Conservation (phyloP, 53 echinoderm and acorn worm genomes). For the Hippasteria phrygiana region DNA sequence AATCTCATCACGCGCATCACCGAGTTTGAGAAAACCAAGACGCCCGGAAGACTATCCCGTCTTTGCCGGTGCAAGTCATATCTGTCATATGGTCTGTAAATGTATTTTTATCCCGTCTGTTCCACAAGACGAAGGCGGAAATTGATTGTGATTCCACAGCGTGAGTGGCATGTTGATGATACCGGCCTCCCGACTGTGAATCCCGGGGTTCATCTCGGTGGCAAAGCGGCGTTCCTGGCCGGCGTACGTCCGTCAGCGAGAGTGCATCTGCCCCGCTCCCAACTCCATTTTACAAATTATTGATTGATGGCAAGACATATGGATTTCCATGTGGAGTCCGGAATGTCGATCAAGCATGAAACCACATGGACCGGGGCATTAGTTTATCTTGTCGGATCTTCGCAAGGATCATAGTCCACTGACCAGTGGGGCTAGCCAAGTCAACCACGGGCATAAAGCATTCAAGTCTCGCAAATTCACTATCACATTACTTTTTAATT, state of each 20-base stretch:
- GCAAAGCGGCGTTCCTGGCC: neutral
- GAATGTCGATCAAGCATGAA: neutral
- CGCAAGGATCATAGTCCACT: too few species aligned
- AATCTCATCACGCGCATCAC: neutral
- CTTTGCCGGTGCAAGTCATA: neutral
- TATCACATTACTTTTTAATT: too few species aligned
- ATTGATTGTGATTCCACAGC: neutral
- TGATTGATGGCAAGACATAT: neutral
- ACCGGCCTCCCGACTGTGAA: neutral
- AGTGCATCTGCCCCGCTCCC: neutral
- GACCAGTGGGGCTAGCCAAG: too few species aligned
- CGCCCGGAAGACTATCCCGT: neutral
- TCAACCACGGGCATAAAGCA: too few species aligned
- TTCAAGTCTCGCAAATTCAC: too few species aligned
- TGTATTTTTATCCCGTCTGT: neutral
- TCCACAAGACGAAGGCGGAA: neutral
- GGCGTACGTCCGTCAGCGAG: neutral
- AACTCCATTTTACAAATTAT: neutral
- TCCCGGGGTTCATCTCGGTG: neutral
- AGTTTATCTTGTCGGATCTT: too few species aligned
- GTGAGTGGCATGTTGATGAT: constrained; percentile 3
- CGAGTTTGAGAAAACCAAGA: neutral
- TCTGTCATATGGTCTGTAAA: neutral
- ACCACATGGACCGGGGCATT: too few species aligned
- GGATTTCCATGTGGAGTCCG: neutral